Conservation (phyloP, 2,113 vertebrate genomes). For the Daphoenositta chrysoptera region DNA sequence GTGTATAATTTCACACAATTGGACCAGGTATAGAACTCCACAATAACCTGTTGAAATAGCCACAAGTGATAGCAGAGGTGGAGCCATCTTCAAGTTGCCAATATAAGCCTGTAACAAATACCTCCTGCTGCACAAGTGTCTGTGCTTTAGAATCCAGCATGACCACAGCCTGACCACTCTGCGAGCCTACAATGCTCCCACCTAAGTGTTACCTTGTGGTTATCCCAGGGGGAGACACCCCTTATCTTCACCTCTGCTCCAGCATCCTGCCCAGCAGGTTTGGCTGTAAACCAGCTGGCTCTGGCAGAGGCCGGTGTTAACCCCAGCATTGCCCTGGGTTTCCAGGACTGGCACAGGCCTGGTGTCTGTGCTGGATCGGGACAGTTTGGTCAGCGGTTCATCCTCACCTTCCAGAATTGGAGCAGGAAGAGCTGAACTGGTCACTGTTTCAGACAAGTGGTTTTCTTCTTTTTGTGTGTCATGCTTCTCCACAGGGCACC, state of each 20-base stretch:
- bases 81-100: background rate
- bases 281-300: background rate
- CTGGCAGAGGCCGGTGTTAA: background rate
- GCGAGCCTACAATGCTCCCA: background rate
- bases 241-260: background rate
- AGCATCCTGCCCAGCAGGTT: background rate
- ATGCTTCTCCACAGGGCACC: background rate
- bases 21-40: background rate
- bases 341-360: background rate
- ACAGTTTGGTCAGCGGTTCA: background rate
- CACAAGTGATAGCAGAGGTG: background rate
- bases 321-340: background rate
- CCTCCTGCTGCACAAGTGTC: background rate
- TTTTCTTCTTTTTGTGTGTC: background rate
- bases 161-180: background rate
- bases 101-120: background rate
- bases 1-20: background rate
- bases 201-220: background rate
- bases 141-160: background rate
- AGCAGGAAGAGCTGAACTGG: background rate
- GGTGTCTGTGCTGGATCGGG: background rate
- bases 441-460: rapidly evolving
- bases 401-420: background rate
- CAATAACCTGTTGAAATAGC: background rate
- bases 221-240: background rate